phyloP scores from a whole-genome alignment of 2,797 vertebrate genomes.

The Trachops cirrhosus region DNA sequence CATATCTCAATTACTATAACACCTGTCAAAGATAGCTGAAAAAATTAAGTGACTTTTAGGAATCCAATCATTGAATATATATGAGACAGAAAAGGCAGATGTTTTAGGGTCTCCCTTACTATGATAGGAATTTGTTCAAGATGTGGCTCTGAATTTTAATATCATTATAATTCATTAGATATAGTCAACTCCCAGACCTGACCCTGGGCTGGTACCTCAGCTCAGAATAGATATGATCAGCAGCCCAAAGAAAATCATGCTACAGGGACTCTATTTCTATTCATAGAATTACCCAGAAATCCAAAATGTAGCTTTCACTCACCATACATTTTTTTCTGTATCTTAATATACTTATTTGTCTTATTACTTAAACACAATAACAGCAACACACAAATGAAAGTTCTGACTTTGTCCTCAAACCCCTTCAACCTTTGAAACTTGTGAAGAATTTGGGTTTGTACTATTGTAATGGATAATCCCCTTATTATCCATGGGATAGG shows the following conservation, averaged over 20 bases:
- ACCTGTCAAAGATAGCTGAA: not conserved
- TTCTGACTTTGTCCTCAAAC: not conserved
- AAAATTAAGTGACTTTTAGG: slow-evolving; percentile 3
- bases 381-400: not conserved
- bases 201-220: not conserved
- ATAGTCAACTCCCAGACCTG: not conserved
- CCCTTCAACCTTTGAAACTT: not conserved
- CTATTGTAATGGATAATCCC: not conserved
- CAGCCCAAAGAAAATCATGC: not conserved
- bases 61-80: not conserved
- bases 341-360: not conserved
- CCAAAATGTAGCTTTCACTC: not conserved
- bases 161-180: not conserved
- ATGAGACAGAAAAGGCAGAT: not conserved
- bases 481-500: not conserved
- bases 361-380: not conserved
- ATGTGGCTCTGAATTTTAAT: not conserved
- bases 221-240: not conserved
- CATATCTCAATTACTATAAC: not conserved
- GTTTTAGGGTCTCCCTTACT: not conserved
- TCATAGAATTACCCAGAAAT: not conserved
- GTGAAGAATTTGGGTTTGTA: not conserved
- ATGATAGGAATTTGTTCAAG: not conserved
- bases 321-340: not conserved
- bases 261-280: not conserved